Evolutionary conservation across 2,797 vertebrate genomes (phyloP).

Genomic region (Scolopax rusticola): DNA sequence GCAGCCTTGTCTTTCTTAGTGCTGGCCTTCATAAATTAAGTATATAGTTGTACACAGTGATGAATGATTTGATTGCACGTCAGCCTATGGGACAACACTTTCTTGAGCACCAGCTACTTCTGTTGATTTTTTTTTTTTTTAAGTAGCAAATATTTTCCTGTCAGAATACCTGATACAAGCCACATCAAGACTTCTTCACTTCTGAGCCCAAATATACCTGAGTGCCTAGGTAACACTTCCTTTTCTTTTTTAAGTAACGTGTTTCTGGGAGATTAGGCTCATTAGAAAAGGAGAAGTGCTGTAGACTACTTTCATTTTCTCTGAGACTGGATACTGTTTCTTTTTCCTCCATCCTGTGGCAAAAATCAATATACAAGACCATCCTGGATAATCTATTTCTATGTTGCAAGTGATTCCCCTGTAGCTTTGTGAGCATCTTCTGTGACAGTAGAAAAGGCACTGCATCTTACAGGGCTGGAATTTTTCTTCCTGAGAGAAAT

Average conservation of each 20-base stretch:
- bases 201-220: background rate
- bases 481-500: background rate
- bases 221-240: background rate
- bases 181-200: background rate
- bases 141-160: background rate
- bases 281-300: conserved; percentile 19
- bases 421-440: background rate
- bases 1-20: background rate
- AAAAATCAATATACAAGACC: background rate
- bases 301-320: background rate
- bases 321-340: background rate
- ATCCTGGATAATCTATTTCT: background rate
- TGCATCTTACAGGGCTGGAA: background rate
- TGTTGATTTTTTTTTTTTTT: background rate
- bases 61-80: background rate
- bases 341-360: background rate
- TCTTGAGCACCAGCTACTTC: background rate
- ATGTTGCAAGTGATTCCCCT: background rate
- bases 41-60: background rate
- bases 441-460: background rate
- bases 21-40: background rate
- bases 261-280: conserved; percentile 7
- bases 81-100: background rate
- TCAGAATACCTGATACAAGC: background rate
- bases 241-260: background rate